Conservation (phyloP, 1,140 invertebrate genomes). For the Brachionus calyciflorus region DNA sequence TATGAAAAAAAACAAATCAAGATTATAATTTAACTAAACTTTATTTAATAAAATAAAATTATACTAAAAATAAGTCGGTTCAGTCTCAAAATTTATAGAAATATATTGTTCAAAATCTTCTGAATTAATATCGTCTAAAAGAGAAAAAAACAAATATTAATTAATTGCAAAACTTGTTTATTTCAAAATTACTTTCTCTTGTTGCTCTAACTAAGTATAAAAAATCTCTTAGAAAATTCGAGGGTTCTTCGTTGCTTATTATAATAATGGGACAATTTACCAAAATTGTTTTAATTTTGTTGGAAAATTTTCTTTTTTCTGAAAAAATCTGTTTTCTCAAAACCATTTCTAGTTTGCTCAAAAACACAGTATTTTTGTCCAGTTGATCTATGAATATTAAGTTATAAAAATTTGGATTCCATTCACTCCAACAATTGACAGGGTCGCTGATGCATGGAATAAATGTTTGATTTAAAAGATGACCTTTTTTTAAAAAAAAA, state of each 20-base stretch:
- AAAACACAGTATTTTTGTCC: no score
- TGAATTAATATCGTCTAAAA: neutral
- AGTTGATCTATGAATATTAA: neutral
- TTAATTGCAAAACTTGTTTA: neutral
- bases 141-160: neutral
- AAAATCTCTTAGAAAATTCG: neutral
- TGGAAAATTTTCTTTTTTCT: neutral
- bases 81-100: neutral
- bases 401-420: slow-evolving; percentile 20
- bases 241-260: neutral
- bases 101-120: neutral
- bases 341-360: neutral
- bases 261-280: slow-evolving; percentile 4
- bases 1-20: no score
- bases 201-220: neutral
- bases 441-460: neutral
- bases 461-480: neutral
- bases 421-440: neutral
- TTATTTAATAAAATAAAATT: neutral
- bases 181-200: neutral
- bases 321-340: neutral
- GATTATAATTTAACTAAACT: no score
- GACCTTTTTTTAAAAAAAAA: neutral
- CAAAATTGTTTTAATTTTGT: neutral
- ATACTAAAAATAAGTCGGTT: neutral